phyloP scores from a whole-genome alignment of 2,888 invertebrate species.

The Drosophila recens region DNA sequence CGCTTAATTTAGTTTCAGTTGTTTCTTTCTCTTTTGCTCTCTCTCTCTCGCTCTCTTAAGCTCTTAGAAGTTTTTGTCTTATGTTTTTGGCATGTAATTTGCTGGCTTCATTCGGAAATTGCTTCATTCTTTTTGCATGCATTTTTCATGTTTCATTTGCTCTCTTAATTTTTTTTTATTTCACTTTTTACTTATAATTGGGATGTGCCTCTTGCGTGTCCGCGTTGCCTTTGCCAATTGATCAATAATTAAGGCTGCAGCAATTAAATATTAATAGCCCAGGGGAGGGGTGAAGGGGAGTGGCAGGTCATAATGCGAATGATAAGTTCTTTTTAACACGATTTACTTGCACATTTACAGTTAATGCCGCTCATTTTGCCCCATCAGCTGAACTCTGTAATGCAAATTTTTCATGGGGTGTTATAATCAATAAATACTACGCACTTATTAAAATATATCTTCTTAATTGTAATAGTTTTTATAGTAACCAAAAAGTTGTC shows the following conservation, averaged over 20 bases:
- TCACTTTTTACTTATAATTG: slow-evolving; percentile 47
- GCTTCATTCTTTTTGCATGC: slow-evolving; percentile 44
- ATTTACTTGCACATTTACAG: slow-evolving; percentile 67
- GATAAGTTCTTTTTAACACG: slow-evolving; percentile 76
- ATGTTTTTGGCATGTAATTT: slow-evolving; percentile 78
- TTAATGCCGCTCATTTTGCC: slow-evolving; percentile 52
- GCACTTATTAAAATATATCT: too few relatives aligned
- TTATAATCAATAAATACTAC: too few relatives aligned
- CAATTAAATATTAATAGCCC: slow-evolving; percentile 76
- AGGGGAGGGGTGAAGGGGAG: neutral
- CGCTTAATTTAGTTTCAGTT: slow-evolving; percentile 73
- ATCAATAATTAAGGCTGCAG: slow-evolving; percentile 75
- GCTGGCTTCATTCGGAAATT: slow-evolving; percentile 70
- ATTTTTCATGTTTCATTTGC: slow-evolving; percentile 30
- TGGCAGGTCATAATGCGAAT: slow-evolving; percentile 54
- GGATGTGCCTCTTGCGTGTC: slow-evolving; percentile 46
- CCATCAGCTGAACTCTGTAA: neutral
- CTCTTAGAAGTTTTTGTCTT: slow-evolving; percentile 45
- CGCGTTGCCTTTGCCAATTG: slow-evolving; percentile 57
- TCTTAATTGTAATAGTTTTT: too few relatives aligned
- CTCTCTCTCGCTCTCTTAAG: neutral
- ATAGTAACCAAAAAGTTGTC: too few relatives aligned
- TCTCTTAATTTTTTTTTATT: neutral
- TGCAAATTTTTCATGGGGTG: neutral
- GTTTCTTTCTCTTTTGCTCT: neutral